Percentiles rank a stretch among this genome's conserved stretches.
These are phyloP conservation scores for Psophia crepitans DNA, from an alignment of 2,113 vertebrate species.

Conservation along the genomic window DNA sequence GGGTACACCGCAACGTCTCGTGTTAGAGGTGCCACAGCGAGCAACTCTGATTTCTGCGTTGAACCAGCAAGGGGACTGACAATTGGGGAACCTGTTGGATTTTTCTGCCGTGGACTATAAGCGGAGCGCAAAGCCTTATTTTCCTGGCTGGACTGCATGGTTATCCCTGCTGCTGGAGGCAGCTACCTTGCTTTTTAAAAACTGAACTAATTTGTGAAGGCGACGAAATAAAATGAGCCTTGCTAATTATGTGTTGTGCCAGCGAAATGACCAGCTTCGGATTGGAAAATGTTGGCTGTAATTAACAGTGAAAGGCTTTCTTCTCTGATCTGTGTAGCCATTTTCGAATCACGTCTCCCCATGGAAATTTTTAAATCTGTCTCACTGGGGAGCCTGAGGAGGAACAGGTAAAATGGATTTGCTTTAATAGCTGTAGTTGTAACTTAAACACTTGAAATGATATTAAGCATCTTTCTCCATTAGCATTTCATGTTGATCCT, in stretches of 20 bases:
- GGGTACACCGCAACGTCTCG: background rate
- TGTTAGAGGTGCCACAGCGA: background rate
- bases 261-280: background rate
- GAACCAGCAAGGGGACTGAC: background rate
- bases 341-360: conserved; percentile 23
- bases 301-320: conserved; percentile 36
- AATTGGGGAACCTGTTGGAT: background rate
- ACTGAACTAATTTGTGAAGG: background rate
- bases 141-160: background rate
- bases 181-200: background rate
- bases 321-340: background rate
- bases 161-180: background rate
- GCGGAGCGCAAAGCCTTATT: background rate
- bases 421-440: conserved; percentile 35
- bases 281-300: background rate
- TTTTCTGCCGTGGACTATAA: background rate
- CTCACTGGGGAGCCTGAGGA: conserved; percentile 8
- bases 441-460: conserved; percentile 51
- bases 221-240: background rate
- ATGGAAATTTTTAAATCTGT: conserved; percentile 5
- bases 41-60: background rate
- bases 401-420: conserved; percentile 45
- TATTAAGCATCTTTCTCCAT: conserved; percentile 21
- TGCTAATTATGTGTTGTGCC: background rate
- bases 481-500: conserved; percentile 44